Evolutionary conservation across 2,113 vertebrate genomes (phyloP).

Genomic region (Albula glossodonta): DNA sequence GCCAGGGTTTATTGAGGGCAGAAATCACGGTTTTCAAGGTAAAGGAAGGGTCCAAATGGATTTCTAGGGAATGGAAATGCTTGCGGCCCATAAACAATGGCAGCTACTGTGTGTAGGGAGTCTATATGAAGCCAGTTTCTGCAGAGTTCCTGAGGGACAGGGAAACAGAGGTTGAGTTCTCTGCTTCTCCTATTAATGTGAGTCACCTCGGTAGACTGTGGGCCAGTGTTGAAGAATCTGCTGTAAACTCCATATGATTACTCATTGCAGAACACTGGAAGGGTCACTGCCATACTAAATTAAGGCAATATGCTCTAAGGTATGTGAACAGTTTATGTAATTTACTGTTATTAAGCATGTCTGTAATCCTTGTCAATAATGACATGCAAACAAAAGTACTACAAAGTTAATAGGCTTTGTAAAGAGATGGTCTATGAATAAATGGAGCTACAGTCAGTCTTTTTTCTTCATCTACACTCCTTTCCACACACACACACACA

Average conservation of each 20-base stretch:
- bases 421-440: too few relatives aligned
- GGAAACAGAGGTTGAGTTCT: neutral
- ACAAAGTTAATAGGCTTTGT: neutral
- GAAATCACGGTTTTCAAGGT: neutral
- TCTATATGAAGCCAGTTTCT: neutral
- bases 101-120: neutral
- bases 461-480: too few relatives aligned
- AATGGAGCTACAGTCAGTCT: too few relatives aligned
- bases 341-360: neutral
- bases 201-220: neutral
- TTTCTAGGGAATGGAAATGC: neutral
- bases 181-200: neutral
- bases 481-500: neutral
- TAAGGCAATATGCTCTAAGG: neutral
- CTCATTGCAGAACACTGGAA: too few relatives aligned
- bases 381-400: neutral
- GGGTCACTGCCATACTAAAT: too few relatives aligned
- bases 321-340: neutral
- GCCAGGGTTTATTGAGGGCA: neutral
- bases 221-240: neutral
- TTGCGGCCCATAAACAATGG: neutral
- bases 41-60: neutral
- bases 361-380: neutral
- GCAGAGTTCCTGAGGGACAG: neutral
- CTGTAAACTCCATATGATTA: too few relatives aligned